Percentiles rank a stretch among this genome's conserved stretches.
These are phyloP conservation scores for Oxytorus armatus DNA, from an alignment of 2,888 invertebrate species.

Conservation along the genomic window DNA sequence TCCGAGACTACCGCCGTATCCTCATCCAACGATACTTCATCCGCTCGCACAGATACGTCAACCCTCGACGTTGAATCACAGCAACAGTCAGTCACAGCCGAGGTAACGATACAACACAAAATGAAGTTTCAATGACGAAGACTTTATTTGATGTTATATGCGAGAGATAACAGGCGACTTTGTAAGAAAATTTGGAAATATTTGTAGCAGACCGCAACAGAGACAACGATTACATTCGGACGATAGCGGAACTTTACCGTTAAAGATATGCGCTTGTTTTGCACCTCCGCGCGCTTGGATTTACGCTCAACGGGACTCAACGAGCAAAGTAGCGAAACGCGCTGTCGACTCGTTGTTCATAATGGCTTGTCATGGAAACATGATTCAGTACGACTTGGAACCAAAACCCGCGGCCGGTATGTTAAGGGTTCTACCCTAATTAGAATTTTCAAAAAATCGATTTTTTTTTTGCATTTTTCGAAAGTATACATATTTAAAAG, in stretches of 20 bases:
- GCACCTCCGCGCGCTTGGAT: slow-evolving; percentile 92
- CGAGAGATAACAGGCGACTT: too few species aligned
- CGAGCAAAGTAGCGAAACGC: slow-evolving; percentile 83
- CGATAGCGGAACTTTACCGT: slow-evolving; percentile 88
- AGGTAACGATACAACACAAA: slow-evolving; percentile 72
- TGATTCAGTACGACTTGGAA: slow-evolving; percentile 95
- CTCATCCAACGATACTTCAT: slow-evolving; percentile 91
- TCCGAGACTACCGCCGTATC: slow-evolving; percentile 96
- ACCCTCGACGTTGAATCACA: slow-evolving; percentile 84
- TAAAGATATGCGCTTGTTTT: slow-evolving; percentile 92
- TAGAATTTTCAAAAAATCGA: too few species aligned
- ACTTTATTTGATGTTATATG: too few species aligned
- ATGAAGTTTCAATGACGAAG: background rate
- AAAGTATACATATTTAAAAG: too few species aligned
- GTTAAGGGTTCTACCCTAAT: too few species aligned
- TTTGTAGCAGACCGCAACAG: slow-evolving; percentile 78
- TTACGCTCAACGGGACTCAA: slow-evolving; percentile 83
- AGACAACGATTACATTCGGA: slow-evolving; percentile 90
- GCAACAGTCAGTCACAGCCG: slow-evolving; percentile 79
- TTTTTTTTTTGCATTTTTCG: too few species aligned
- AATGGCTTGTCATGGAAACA: slow-evolving; percentile 94
- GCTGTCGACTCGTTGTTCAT: slow-evolving; percentile 94
- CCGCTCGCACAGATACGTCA: slow-evolving; percentile 95
- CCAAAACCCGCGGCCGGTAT: slow-evolving; percentile 88
- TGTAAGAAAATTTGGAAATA: too few species aligned